phyloP scores from a whole-genome alignment of 1,140 invertebrate genomes.

The Drosophila trapezifrons region DNA sequence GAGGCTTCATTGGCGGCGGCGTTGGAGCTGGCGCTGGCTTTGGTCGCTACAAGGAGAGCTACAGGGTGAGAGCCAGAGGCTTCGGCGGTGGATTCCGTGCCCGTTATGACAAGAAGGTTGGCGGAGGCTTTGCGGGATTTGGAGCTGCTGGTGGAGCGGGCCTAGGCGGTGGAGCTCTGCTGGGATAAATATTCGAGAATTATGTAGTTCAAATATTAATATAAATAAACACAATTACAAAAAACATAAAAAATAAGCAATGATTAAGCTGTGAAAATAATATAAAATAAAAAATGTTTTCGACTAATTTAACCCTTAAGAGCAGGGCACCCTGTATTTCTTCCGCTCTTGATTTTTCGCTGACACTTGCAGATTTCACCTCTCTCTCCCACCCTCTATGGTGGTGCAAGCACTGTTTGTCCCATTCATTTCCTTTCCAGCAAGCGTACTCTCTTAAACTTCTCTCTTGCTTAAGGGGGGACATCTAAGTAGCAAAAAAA shows the following conservation, averaged over 20 bases:
- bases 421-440: slow-evolving; percentile 20
- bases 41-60: slow-evolving; percentile 70
- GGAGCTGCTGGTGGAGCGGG: slow-evolving; percentile 49
- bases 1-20: slow-evolving; percentile 49
- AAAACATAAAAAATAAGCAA: too few relatives aligned
- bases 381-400: slow-evolving; percentile 17
- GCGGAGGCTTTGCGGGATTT: slow-evolving; percentile 47
- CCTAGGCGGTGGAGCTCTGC: slow-evolving; percentile 38
- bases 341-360: slow-evolving; percentile 40
- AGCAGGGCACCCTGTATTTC: slow-evolving; percentile 58
- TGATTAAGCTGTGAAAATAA: too few relatives aligned
- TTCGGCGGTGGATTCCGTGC: slow-evolving; percentile 69
- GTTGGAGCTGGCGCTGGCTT: slow-evolving; percentile 71
- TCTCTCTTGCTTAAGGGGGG: not conserved
- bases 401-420: slow-evolving; percentile 16
- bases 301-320: not conserved
- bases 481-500: too few relatives aligned
- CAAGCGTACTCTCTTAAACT: not conserved
- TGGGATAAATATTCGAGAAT: slow-evolving; percentile 35
- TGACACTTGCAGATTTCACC: slow-evolving; percentile 74
- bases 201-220: slow-evolving; percentile 11
- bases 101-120: slow-evolving; percentile 64
- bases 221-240: too few relatives aligned
- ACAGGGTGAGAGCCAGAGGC: slow-evolving; percentile 62
- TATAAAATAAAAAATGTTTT: not conserved